Evolutionary conservation across 1,140 invertebrate species (phyloP), one percentile per base, ranked within the genome.

Genomic region (Brachionus calyciflorus): DNA sequence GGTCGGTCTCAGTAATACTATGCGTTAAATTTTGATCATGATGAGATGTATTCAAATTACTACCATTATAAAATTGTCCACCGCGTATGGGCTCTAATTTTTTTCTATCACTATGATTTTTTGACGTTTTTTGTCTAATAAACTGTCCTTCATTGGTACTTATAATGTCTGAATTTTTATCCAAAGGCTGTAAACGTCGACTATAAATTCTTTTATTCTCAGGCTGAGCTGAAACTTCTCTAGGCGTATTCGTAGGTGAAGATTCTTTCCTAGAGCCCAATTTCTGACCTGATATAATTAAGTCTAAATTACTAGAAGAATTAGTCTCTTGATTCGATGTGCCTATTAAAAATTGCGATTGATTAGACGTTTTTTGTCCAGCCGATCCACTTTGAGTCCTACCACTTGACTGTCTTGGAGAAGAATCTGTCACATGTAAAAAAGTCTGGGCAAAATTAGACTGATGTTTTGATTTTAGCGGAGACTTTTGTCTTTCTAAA

Each of bases 81-180:
- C 33, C 33, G 19, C 10, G 37, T 6, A 73, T 73, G 1, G 69
- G 69, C 21, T 73, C 69, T 24, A 73, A 55, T 73, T 55, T 73
- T 55, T 73, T 73, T 12, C 69, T 30, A 41, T 73, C 69, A 41
- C 17, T 14, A 19, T 21, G n/a, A 21, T n/a, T 21, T 21, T 73
- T 73, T 2, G 69, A 73, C n/a, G 69, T 51, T 73, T 73, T 73
- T 21, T 73, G 69, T n/a, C 69, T 28, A 4, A 73, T 33, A 73
- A 73, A 73, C 40, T 73, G 69, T 10, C 46, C 33, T 19, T 51
- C 69, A 9, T 49, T 37, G 12, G 46, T 41, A 49, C 46, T 51
- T 5, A 26, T 10, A 26, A 30, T 24, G 14, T 65, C 60, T 5
- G 28, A 17, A 24, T 73, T 73, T 40, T 73, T 73, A 33, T 73